phyloP scores from a whole-genome alignment of 2,113 vertebrate species.

The Pterocles orientalis region DNA sequence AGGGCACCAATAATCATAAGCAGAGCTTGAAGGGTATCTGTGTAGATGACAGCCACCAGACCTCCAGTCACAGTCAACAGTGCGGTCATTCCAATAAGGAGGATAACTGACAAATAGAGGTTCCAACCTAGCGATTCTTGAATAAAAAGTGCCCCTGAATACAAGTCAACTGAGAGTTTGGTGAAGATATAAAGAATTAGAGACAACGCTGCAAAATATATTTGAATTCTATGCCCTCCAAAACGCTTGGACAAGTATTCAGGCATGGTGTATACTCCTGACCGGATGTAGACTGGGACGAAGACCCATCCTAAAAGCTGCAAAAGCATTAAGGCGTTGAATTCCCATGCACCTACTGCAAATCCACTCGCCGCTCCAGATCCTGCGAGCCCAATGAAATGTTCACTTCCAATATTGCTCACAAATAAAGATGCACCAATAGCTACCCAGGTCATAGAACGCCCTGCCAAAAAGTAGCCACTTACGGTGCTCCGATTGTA shows the following conservation, averaged over 20 bases:
- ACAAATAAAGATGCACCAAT: constrained; percentile 97
- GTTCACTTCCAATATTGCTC: constrained; percentile 99
- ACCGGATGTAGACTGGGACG: constrained; percentile 96
- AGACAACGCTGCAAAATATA: constrained; percentile 93
- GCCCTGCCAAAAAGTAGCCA: constrained; percentile 97
- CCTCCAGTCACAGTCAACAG: constrained; percentile 95
- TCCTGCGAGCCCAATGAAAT: constrained; percentile 98
- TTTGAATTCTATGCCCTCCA: constrained; percentile 92
- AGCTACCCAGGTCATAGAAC: constrained; percentile 95
- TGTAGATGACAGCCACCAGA: constrained; percentile 96
- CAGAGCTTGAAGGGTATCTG: constrained; percentile 93
- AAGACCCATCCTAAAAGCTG: constrained; percentile 99
- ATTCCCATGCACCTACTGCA: constrained; percentile 98
- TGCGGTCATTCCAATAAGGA: constrained; percentile 95
- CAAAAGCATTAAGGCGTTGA: constrained; percentile 96
- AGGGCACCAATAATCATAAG: constrained; percentile 96
- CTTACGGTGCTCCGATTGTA: constrained; percentile 94
- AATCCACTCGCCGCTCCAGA: constrained; percentile 97
- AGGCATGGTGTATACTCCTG: constrained; percentile 97
- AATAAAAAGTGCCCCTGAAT: constrained; percentile 97
- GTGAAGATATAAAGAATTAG: constrained; percentile 96
- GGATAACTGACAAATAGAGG: constrained; percentile 91
- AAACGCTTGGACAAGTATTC: constrained; percentile 96
- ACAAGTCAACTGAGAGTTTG: constrained; percentile 97
- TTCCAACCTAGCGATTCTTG: constrained; percentile 98